Conservation (phyloP, 2,888 invertebrate genomes). For the Patella depressa region DNA sequence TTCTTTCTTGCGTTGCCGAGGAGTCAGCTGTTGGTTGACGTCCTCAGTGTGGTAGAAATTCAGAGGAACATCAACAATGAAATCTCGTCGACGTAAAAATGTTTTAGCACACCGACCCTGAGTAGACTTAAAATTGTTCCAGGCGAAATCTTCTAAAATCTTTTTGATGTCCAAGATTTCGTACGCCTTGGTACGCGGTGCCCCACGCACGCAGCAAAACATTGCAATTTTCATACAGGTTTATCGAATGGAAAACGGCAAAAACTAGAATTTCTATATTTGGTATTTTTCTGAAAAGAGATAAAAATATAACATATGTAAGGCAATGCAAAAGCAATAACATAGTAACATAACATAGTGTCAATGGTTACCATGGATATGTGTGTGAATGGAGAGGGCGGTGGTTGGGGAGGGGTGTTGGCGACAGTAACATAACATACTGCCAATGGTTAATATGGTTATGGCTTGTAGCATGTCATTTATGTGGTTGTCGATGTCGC, state of each 20-base stretch:
- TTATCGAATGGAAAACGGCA: not conserved
- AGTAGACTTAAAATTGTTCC: constrained; percentile 22
- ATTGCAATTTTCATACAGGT: constrained; percentile 22
- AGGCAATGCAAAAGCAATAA: too few relatives aligned
- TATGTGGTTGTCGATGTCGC: too few relatives aligned
- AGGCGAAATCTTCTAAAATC: constrained; percentile 29
- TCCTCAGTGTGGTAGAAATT: constrained; percentile 39
- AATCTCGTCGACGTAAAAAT: constrained; percentile 32
- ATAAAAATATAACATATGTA: too few relatives aligned
- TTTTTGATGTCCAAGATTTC: constrained; percentile 34
- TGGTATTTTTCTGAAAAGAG: too few relatives aligned
- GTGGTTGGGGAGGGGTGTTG: too few relatives aligned
- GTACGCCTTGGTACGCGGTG: constrained; percentile 9
- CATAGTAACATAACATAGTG: too few relatives aligned
- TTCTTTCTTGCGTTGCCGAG: not conserved
- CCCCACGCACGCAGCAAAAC: constrained; percentile 18
- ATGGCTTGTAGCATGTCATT: too few relatives aligned
- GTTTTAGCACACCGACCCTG: constrained; percentile 9
- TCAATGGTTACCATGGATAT: too few relatives aligned
- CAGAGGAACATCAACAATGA: constrained; percentile 35
- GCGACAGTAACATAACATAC: too few relatives aligned
- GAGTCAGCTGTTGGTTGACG: not conserved
- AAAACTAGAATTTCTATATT: too few relatives aligned
- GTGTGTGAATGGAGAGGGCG: too few relatives aligned
- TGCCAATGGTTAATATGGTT: too few relatives aligned